Conservation (phyloP, 2,888 invertebrate species). For the Stomorhina lunata region DNA sequence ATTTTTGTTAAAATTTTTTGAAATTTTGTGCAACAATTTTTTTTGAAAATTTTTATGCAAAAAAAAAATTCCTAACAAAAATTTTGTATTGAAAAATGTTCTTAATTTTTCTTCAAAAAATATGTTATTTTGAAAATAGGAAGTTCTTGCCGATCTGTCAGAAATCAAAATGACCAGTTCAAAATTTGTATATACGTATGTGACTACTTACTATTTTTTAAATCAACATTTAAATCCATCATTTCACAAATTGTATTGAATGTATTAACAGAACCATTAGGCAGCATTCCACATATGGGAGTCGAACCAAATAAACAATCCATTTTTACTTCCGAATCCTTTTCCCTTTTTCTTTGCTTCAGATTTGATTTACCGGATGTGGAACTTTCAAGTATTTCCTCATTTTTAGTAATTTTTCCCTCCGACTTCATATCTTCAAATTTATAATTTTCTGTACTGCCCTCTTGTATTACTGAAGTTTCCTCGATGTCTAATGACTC, state of each 20-base stretch:
- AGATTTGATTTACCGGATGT: neutral
- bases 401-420: neutral
- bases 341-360: neutral
- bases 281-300: slow-evolving; percentile 70
- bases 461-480: neutral
- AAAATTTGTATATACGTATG: too few relatives aligned
- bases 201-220: slow-evolving; percentile 65
- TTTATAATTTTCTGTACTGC: neutral
- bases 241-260: slow-evolving; percentile 72
- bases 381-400: neutral
- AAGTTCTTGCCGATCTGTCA: too few relatives aligned
- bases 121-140: too few relatives aligned
- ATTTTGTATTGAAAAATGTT: too few relatives aligned
- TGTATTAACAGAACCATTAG: slow-evolving; percentile 65
- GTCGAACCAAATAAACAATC: slow-evolving; percentile 70
- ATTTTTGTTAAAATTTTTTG: too few relatives aligned
- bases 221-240: slow-evolving; percentile 64
- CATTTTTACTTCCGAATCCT: neutral
- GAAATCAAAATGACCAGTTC: too few relatives aligned
- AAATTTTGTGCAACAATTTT: too few relatives aligned
- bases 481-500: neutral
- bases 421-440: neutral
- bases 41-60: too few relatives aligned
- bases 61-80: too few relatives aligned
- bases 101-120: too few relatives aligned